phyloP scores from a whole-genome alignment of 2,113 vertebrate genomes.

The Cervus canadensis region DNA sequence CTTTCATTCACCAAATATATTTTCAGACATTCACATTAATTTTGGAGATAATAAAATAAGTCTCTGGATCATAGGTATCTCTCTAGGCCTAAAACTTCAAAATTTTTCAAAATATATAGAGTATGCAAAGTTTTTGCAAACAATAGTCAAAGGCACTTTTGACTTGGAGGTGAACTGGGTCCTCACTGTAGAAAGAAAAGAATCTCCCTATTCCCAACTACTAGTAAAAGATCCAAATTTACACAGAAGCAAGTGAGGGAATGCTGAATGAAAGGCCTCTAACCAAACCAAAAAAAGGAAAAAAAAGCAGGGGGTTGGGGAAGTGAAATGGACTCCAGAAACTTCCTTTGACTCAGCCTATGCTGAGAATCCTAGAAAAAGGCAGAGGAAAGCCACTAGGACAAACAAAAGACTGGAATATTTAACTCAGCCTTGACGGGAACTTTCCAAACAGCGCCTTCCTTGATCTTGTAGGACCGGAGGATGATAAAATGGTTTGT shows the following conservation, averaged over 20 bases:
- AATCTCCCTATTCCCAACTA: neutral
- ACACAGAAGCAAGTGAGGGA: neutral
- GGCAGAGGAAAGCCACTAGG: neutral
- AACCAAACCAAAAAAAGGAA: neutral
- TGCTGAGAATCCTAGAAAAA: neutral
- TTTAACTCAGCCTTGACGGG: constrained; percentile 74
- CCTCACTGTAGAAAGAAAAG: neutral
- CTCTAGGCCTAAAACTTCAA: neutral
- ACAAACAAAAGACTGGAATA: constrained; percentile 70
- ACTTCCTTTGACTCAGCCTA: neutral
- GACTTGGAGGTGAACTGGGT: neutral
- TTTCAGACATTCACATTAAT: constrained; percentile 12
- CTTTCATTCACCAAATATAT: neutral
- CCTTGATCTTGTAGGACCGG: constrained; percentile 74
- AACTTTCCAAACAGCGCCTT: constrained; percentile 71
- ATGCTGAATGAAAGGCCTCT: neutral
- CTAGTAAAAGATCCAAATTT: neutral
- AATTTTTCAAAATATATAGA: constrained; percentile 12
- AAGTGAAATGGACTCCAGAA: neutral
- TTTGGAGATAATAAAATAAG: neutral
- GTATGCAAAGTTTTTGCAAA: neutral
- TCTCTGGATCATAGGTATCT: neutral
- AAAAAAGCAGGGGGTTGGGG: neutral
- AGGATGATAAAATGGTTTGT: constrained; percentile 82
- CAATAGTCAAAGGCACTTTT: constrained; percentile 12